Evolutionary conservation across 92 coral and sea anemone genomes (phyloP).

Genomic region (Muricea muricata): DNA sequence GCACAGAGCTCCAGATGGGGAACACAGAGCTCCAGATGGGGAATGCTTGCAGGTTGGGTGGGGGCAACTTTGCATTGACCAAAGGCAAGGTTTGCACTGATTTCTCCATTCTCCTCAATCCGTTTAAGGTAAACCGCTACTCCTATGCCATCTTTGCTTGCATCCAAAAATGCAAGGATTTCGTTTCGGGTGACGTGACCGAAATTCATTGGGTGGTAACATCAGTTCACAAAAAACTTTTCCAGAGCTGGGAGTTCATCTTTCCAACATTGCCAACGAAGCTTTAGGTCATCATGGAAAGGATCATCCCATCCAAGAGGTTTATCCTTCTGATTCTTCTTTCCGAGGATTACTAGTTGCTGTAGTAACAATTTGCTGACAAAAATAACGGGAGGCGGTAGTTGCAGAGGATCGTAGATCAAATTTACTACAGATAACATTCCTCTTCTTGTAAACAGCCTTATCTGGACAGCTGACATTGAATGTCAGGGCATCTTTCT

Average conservation of each 20-base stretch:
- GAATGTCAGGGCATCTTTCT: constrained; percentile 29
- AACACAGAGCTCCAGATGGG: constrained; percentile 58
- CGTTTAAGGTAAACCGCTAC: constrained; percentile 42
- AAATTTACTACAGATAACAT: constrained; percentile 32
- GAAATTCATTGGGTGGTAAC: constrained; percentile 43
- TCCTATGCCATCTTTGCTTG: constrained; percentile 64
- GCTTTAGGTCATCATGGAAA: neutral
- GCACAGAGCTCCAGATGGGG: constrained; percentile 67
- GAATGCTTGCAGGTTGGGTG: constrained; percentile 58
- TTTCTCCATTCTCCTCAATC: constrained; percentile 18
- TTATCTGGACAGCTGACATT: neutral
- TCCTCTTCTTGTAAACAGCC: constrained; percentile 35
- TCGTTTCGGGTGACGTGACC: constrained; percentile 30
- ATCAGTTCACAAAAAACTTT: constrained; percentile 47
- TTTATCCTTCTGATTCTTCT: neutral
- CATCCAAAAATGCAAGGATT: constrained; percentile 66
- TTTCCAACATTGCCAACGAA: constrained; percentile 60
- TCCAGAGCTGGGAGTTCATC: constrained; percentile 38
- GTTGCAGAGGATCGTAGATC: neutral
- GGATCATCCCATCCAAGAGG: constrained; percentile 46
- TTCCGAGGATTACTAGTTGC: constrained; percentile 31
- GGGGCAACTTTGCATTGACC: constrained; percentile 67
- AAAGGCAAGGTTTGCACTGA: constrained; percentile 34
- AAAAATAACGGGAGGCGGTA: constrained; percentile 22
- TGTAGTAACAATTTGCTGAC: constrained; percentile 1